Conservation (phyloP, 2,797 vertebrate species). For the Acropternis orthonyx region DNA sequence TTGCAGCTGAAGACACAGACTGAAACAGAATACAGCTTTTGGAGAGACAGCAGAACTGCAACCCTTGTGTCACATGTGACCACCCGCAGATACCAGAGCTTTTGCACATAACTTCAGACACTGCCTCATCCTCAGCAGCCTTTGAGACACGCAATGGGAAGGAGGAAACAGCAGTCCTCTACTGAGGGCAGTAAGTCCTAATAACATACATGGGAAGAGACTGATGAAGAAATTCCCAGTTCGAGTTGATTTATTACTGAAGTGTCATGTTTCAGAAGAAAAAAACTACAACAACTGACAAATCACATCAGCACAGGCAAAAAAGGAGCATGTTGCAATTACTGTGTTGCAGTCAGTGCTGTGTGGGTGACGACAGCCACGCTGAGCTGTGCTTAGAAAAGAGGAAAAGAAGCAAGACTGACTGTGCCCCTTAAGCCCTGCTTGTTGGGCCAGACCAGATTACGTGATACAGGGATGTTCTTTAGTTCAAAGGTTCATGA, state of each 20-base stretch:
- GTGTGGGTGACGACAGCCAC: neutral
- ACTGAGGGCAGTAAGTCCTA: neutral
- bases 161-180: neutral
- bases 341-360: neutral
- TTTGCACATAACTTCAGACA: neutral
- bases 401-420: neutral
- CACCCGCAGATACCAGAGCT: neutral
- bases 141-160: neutral
- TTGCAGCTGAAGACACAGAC: neutral
- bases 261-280: neutral
- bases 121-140: neutral
- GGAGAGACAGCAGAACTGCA: neutral
- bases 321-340: neutral
- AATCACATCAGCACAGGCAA: neutral
- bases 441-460: neutral
- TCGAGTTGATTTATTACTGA: neutral
- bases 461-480: neutral
- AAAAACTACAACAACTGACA: neutral
- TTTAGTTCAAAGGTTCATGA: slow-evolving; percentile 32
- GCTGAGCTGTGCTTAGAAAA: neutral
- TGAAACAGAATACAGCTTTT: neutral
- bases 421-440: neutral
- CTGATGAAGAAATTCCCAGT: neutral
- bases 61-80: neutral
- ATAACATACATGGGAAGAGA: neutral